Percentiles rank a stretch among this genome's conserved stretches.
phyloP scores from a whole-genome alignment of 2,113 vertebrate genomes.

The Chamaea fasciata region DNA sequence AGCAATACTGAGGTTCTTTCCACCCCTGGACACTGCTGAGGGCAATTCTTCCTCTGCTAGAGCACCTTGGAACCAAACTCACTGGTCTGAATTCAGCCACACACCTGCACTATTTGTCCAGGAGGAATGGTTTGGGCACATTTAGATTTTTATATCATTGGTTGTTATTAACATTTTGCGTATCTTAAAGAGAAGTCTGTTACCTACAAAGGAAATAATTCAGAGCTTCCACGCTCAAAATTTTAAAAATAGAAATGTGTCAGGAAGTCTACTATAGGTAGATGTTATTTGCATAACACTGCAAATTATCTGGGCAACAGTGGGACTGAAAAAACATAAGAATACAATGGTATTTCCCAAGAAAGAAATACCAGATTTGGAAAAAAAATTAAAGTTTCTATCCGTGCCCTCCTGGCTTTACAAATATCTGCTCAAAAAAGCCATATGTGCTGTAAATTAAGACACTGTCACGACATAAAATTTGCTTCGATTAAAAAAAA shows the following conservation, averaged over 20 bases:
- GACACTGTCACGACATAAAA: not conserved
- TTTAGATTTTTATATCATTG: not conserved
- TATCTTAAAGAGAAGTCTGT: not conserved
- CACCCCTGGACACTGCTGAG: not conserved
- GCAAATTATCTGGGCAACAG: not conserved
- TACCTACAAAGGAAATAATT: not conserved
- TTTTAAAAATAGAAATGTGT: not conserved
- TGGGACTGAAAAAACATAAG: rapidly evolving
- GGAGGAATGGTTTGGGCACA: not conserved
- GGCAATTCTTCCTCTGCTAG: not conserved
- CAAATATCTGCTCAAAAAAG: not conserved
- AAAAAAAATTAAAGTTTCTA: not conserved
- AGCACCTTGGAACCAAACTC: not conserved
- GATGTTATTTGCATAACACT: not conserved
- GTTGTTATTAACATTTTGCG: not conserved
- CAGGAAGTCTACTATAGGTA: not conserved
- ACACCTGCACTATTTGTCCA: not conserved
- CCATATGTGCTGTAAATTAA: not conserved
- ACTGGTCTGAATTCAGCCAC: not conserved
- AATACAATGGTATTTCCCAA: not conserved
- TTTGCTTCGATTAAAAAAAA: not conserved
- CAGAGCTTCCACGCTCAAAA: not conserved
- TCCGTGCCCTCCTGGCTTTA: not conserved
- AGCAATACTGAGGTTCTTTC: not conserved
- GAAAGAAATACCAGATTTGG: not conserved